These are phyloP conservation scores for Tupaia chinensis DNA, from an alignment of 2,113 vertebrate genomes.

Conservation along the genomic window DNA sequence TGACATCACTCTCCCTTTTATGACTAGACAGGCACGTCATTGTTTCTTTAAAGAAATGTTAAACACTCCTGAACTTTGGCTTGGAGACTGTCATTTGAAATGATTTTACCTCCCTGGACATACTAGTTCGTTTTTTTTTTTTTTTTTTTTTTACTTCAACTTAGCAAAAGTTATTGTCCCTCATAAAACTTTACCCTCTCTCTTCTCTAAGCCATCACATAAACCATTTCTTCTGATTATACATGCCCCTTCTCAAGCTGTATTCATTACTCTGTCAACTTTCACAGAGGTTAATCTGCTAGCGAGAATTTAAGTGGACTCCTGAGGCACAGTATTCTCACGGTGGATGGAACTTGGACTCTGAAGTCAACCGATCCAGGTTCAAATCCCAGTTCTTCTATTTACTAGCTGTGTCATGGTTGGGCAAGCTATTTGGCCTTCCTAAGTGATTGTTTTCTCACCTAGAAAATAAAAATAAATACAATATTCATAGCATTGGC, in stretches of 20 bases:
- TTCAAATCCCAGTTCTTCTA: conserved; percentile 37
- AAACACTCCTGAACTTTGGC: conserved; percentile 69
- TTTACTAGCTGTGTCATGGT: background rate
- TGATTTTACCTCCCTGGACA: conserved; percentile 59
- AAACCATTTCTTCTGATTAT: conserved; percentile 67
- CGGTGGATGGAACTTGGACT: background rate
- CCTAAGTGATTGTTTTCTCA: background rate
- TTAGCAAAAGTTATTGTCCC: conserved; percentile 75
- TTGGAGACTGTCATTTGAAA: conserved; percentile 63
- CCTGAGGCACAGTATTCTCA: background rate
- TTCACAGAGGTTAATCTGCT: conserved; percentile 68
- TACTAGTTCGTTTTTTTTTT: conserved; percentile 29
- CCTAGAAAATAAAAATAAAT: background rate
- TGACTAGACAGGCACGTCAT: background rate
- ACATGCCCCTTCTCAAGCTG: conserved; percentile 48
- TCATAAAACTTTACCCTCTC: conserved; percentile 76
- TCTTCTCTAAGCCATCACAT: conserved; percentile 69
- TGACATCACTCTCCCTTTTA: conserved; percentile 36
- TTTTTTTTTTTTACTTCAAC: conserved; percentile 52
- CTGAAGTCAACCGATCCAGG: background rate
- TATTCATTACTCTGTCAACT: conserved; percentile 73
- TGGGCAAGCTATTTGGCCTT: background rate
- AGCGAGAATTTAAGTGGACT: conserved; percentile 70
- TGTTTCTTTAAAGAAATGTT: conserved; percentile 65
- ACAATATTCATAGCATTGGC: background rate